phyloP scores from a whole-genome alignment of 2,888 invertebrate genomes.

The Schizotus pectinicornis region DNA sequence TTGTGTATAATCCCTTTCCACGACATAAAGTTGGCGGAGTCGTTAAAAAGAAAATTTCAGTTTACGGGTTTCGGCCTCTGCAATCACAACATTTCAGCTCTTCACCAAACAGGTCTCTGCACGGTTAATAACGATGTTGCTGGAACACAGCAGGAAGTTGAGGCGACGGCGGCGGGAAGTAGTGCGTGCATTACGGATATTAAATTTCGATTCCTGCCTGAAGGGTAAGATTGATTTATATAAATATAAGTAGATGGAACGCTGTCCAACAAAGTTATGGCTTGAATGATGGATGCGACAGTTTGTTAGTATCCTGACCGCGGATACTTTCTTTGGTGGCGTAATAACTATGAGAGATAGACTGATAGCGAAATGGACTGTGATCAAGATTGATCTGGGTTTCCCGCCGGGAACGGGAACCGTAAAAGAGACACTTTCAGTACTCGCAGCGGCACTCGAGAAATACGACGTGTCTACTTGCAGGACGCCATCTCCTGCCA shows the following conservation, averaged over 20 bases:
- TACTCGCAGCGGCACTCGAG: too few relatives aligned
- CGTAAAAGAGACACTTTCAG: too few relatives aligned
- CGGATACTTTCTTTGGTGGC: conserved; percentile 38
- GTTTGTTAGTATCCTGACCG: conserved; percentile 29
- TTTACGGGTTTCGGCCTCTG: too few relatives aligned
- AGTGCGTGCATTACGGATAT: conserved; percentile 20
- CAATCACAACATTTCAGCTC: too few relatives aligned
- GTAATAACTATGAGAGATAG: conserved; percentile 30
- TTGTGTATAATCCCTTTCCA: conserved; percentile 20
- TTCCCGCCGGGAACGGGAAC: too few relatives aligned
- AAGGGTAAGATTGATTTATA: conserved; percentile 44
- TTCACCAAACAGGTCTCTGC: background rate
- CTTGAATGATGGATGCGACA: conserved; percentile 46
- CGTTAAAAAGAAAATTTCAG: too few relatives aligned
- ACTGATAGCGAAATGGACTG: conserved; percentile 34
- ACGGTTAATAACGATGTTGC: background rate
- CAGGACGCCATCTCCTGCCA: too few relatives aligned
- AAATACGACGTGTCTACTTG: too few relatives aligned
- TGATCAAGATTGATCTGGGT: conserved; percentile 39
- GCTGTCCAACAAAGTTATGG: conserved; percentile 41
- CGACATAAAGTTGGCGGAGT: conserved; percentile 6
- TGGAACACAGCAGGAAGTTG: too few relatives aligned
- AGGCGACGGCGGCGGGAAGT: background rate
- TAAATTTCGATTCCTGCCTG: conserved; percentile 41
- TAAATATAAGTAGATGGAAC: conserved; percentile 46